A percentile compares a stretch with the other conserved stretches of the same genome.
Conservation (phyloP, 2,888 invertebrate species). For the Melieria picta region DNA sequence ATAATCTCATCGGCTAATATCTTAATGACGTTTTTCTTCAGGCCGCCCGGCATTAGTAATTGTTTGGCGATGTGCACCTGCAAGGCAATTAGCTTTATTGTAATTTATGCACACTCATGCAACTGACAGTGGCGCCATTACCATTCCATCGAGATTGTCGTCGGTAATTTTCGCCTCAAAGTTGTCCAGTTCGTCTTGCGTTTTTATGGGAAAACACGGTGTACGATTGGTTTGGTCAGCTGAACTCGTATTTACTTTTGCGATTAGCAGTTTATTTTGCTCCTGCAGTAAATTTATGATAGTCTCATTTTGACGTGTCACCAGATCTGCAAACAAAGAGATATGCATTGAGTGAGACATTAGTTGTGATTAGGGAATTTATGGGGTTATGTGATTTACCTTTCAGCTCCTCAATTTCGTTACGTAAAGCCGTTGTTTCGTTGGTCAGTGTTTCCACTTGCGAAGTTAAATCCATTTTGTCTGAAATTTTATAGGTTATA, state of each 20-base stretch:
- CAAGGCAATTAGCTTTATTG: neutral
- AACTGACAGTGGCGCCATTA: slow-evolving; percentile 1
- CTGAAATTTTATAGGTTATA: slow-evolving; percentile 29
- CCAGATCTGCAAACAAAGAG: slow-evolving; percentile 9
- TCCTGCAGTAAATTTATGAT: slow-evolving; percentile 26
- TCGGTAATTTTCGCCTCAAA: slow-evolving; percentile 20
- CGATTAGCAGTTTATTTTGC: slow-evolving; percentile 13
- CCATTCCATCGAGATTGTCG: slow-evolving; percentile 16
- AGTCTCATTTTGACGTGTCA: slow-evolving; percentile 28
- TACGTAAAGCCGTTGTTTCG: slow-evolving; percentile 17
- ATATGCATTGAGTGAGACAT: neutral
- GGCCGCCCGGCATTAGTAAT: slow-evolving; percentile 20
- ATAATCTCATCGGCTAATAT: slow-evolving; percentile 20
- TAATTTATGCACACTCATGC: neutral
- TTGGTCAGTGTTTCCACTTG: slow-evolving; percentile 19
- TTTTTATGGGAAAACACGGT: slow-evolving; percentile 26
- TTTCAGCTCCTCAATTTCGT: slow-evolving; percentile 21
- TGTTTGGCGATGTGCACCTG: slow-evolving; percentile 12
- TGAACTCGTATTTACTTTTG: neutral
- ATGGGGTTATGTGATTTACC: neutral
- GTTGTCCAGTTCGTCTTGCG: slow-evolving; percentile 28
- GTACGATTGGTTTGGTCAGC: neutral
- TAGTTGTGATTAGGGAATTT: neutral
- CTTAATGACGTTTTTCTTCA: slow-evolving; percentile 21
- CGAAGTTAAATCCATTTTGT: slow-evolving; percentile 28